Base-by-base conservation (phyloP, 2,113 vertebrate genomes). In the Murina feae region DNA sequence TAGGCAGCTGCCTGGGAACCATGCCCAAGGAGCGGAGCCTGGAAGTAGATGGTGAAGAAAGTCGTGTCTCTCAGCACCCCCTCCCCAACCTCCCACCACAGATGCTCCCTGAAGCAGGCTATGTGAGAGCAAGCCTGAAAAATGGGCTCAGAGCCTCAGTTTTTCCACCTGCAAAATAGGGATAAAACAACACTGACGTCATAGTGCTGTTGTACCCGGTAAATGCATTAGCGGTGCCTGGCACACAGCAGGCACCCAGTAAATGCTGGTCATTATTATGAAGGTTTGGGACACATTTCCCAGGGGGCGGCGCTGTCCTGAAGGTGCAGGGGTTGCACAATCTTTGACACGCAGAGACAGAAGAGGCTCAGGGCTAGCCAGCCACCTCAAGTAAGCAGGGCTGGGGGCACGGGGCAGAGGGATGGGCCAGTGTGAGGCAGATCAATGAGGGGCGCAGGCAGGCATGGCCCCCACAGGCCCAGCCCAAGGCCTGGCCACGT, bases 401-500 rank as follows among this genome's bases (percentile, higher is more conserved):
- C 16, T 65, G 44, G 75, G 25, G 58, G n/a, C 39, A 30, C 6
- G 0, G 35, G 37, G 25, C 55, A 42, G 79, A 65, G 53, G 42
- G 30, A 14, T 23, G 90, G 55, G 82, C 58, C 32, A 25, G 25
- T 0, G 5, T 5, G 39, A 72, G 25, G 12, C 21, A 51, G 16
- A 84, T 84, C 75, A 17, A 17, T 2, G 2, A 90, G 78, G 81
- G 82, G 63, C 11, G 30, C 66, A 23, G 35, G 75, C 86, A 80
- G 95, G 58, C 94, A 75, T 39, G 1, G 1, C 94, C 94, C 85
- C 87, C 28, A 75, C 23, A 10, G 11, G 80, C 51, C 60, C 81
- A 18, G 51, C 93, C 86, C 47, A 3, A 2, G 88, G 71, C 42
- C 93, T 37, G 85, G 97, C 96, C 97, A 97, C 95, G 96, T 97